phyloP scores from a whole-genome alignment of 2,113 vertebrate species.

The Trinectes maculatus region DNA sequence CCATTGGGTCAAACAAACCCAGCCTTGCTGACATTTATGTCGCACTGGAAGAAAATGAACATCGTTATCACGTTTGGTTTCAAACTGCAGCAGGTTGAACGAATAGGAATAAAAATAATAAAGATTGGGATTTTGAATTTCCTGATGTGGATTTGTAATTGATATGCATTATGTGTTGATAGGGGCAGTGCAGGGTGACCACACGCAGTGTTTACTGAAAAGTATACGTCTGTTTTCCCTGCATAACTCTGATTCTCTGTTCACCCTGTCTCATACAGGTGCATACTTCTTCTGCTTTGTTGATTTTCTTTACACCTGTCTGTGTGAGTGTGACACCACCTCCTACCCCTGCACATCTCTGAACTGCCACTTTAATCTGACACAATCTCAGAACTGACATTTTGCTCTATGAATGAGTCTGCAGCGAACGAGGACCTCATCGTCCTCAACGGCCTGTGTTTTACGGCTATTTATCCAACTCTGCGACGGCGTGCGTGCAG shows the following conservation, averaged over 20 bases:
- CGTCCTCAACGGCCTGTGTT: neutral
- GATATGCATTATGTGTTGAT: no score
- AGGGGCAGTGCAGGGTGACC: no score
- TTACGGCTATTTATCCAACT: constrained; percentile 6
- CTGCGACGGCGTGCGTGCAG: neutral
- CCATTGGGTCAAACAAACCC: neutral
- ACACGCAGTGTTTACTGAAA: no score
- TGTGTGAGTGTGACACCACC: no score
- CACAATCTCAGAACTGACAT: no score
- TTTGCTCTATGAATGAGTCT: neutral
- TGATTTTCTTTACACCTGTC: no score
- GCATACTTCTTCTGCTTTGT: no score
- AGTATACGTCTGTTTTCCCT: constrained; percentile 40
- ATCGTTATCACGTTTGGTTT: constrained; percentile 22
- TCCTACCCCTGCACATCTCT: no score
- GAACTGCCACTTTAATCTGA: no score
- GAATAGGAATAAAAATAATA: neutral
- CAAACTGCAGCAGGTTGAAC: neutral
- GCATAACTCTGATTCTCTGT: constrained; percentile 15
- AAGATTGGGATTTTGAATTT: no score
- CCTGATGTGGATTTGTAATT: no score
- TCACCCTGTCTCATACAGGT: no score
- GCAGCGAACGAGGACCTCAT: neutral
- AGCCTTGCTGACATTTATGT: constrained; percentile 6
- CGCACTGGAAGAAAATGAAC: neutral